Conservation (phyloP, 2,888 invertebrate species). For the Stratiomys singularior region DNA sequence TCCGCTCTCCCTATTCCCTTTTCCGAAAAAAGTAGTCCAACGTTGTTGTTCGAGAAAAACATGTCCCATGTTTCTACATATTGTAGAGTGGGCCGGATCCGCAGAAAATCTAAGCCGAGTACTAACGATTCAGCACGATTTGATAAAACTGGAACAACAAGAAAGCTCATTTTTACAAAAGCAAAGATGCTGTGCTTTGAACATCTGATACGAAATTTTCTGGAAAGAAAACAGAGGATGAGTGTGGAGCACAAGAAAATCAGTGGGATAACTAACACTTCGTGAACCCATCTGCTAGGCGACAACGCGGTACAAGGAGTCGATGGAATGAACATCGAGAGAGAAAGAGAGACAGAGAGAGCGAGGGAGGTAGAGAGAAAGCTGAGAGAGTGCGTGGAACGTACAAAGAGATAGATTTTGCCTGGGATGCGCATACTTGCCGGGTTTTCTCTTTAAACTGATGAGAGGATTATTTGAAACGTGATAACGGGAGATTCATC, state of each 20-base stretch:
- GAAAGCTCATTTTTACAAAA: conserved; percentile 17
- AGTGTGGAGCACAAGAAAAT: neutral
- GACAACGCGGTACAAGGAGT: neutral
- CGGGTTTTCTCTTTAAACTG: conserved; percentile 16
- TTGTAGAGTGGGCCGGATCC: neutral
- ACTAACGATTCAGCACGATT: neutral
- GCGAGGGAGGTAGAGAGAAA: too few species aligned
- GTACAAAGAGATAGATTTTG: too few species aligned
- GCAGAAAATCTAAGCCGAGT: neutral
- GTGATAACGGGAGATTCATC: conserved; percentile 25
- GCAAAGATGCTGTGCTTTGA: neutral
- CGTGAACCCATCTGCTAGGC: neutral
- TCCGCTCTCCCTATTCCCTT: neutral
- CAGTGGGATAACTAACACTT: conserved; percentile 22
- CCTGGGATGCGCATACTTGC: conserved; percentile 17
- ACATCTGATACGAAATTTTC: conserved; percentile 32
- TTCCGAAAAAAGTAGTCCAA: neutral
- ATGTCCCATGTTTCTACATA: conserved; percentile 5
- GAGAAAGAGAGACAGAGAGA: neutral
- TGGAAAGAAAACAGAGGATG: neutral
- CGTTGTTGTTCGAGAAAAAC: conserved; percentile 21
- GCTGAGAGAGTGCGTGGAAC: too few species aligned
- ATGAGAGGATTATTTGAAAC: neutral
- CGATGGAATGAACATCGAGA: neutral
- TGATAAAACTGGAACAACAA: conserved; percentile 25